These are phyloP conservation scores for Otus sunia DNA, from an alignment of 2,113 vertebrate genomes.

Conservation along the genomic window DNA sequence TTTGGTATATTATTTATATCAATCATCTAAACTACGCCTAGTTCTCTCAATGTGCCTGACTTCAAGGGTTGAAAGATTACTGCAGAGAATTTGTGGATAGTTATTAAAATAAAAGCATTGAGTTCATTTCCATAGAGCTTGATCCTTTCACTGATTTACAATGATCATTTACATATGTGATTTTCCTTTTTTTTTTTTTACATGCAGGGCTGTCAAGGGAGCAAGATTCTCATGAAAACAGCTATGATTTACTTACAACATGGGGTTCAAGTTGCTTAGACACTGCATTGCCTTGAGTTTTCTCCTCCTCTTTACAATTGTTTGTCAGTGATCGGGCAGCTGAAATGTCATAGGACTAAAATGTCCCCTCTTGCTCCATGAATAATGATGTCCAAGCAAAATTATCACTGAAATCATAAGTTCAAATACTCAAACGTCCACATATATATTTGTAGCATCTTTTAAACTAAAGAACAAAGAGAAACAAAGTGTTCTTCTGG, in stretches of 20 bases:
- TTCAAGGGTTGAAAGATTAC: not conserved
- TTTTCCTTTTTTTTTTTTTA: not conserved
- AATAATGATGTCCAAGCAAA: not conserved
- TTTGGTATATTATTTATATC: slow-evolving; percentile 10
- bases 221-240: not conserved
- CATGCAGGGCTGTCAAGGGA: not conserved
- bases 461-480: not conserved
- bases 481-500: not conserved
- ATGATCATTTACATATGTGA: not conserved
- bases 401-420: not conserved
- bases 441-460: not conserved
- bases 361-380: not conserved
- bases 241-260: not conserved
- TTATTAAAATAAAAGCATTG: not conserved
- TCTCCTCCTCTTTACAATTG: not conserved
- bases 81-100: not conserved
- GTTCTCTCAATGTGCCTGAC: not conserved
- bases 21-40: not conserved
- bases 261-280: not conserved
- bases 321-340: not conserved
- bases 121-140: not conserved
- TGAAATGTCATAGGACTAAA: not conserved
- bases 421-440: not conserved
- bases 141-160: not conserved
- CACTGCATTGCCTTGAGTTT: not conserved